Conservation (phyloP, 1,140 invertebrate genomes). For the Hermetia illucens region DNA sequence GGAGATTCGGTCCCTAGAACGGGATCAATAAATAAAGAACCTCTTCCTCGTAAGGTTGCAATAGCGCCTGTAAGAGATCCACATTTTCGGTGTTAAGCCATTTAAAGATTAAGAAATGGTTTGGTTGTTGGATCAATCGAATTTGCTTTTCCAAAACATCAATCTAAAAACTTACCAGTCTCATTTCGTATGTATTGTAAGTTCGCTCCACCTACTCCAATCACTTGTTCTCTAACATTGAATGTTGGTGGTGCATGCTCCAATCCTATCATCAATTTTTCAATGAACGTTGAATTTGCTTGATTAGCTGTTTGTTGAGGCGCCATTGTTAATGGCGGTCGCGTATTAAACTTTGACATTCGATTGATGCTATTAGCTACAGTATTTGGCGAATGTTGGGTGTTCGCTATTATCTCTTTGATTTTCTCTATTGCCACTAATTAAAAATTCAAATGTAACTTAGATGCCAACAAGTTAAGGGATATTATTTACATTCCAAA, state of each 20-base stretch:
- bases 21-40: slow-evolving; percentile 48
- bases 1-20: slow-evolving; percentile 47
- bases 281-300: slow-evolving; percentile 30
- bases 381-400: not conserved
- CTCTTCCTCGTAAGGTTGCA: slow-evolving; percentile 47
- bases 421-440: not conserved
- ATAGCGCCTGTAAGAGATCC: too few species aligned
- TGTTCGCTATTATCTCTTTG: not conserved
- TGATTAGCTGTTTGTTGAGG: not conserved
- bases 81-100: too few species aligned
- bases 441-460: too few species aligned
- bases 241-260: slow-evolving; percentile 62
- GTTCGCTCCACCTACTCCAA: slow-evolving; percentile 45
- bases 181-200: slow-evolving; percentile 62
- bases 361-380: too few species aligned
- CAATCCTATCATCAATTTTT: slow-evolving; percentile 63
- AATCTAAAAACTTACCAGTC: slow-evolving; percentile 57
- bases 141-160: too few species aligned
- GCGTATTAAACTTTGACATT: not conserved
- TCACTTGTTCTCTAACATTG: slow-evolving; percentile 50
- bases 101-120: too few species aligned
- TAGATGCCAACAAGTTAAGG: too few species aligned
- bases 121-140: too few species aligned
- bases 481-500: too few species aligned
- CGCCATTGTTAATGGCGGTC: not conserved